Base-by-base conservation (phyloP, 2,113 vertebrate genomes). In the Euleptes europaea region DNA sequence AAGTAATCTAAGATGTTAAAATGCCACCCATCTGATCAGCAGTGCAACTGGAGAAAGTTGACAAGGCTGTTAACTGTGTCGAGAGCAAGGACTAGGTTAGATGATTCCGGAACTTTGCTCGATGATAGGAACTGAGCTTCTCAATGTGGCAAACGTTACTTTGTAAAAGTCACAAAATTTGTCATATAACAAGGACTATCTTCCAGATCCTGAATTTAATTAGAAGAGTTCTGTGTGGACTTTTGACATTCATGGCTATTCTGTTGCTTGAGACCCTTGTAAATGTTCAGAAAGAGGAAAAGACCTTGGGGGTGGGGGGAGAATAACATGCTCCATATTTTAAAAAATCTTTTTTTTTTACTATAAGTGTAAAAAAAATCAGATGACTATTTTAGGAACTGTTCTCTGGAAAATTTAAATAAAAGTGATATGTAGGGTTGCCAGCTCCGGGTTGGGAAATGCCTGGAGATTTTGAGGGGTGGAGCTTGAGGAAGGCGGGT, bases 121-220 rank as follows among this genome's bases (percentile, higher is more conserved):
- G 40, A 12, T 67, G 21, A 85, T 85, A 84, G 54, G 42, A 67
- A 33, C 9, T 40, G 1, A 73, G 51, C 26, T 72, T 57, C 38
- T 82, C 35, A 57, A 60, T 44, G 12, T 28, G 26, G 40, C 40
- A 65, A 63, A 47, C 38, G 17, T n/a, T 57, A 85, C 82, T 82
- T 38, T 79, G 4, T 51, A 38, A 10, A 17, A 85, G 2, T 8
- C 0, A 0, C 3, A 23, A 72, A 1, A 49, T 75, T 44, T 63
- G 1, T 35, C 15, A 38, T 42, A 60, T 44, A 60, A 51, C 12
- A 26, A n/a, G 26, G 31, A 2, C 31, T 23, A 40, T 33, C 38
- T 84, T 19, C 3, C 23, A 84, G 80, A 82, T 74, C 84, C 42
- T 84, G 28, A 31, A 71, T 28, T 28, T 77, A 71, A 84, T 83